Base-by-base conservation (phyloP, 2,797 vertebrate genomes). In the Bradypus variegatus region DNA sequence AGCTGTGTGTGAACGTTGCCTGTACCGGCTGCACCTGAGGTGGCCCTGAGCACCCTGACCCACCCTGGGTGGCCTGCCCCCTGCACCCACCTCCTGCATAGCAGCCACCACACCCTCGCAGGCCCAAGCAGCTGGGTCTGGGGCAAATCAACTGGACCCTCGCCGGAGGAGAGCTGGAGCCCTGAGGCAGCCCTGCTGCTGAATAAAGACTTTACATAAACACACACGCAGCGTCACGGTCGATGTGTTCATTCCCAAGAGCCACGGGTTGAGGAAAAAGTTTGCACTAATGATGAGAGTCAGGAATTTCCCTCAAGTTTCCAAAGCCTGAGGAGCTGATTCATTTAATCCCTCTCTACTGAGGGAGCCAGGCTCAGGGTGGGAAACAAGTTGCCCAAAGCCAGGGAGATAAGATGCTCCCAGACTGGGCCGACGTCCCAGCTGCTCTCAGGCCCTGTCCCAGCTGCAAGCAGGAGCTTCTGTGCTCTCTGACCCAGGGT, bases 1-100 rank as follows among this genome's bases (percentile, higher is more conserved):
- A 96, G 90, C 82, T 96, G 58, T 96, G 96, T 55, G 91, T 78
- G 87, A 96, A 96, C 4, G 10, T 94, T 0, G 96, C 96, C 83
- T 96, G 96, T 41, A 96, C 96, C 0, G 96, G 96, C 64, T 96
- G 96, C 75, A 0, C 19, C 91, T 95, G 78, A 95, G 73, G 67
- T 18, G 83, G 5, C 58, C 53, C 41, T 18, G 53, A 13, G 36
- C 4, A 3, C 38, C 77, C 64, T 8, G 50, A 77, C 53, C 31
- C 33, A 21, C 77, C 14, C 16, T 9, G 29, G 73, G 81, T 36
- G 23, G 38, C 62, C 11, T 8, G 3, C 5, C 21, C 9, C 12
- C 38, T 38, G 84, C 31, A 21, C 10, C 31, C 33, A 23, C 55
- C 19, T 25, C 72, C 62, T 8, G 4, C 62, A 13, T 14, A 10